Evolutionary conservation across 1,140 invertebrate genomes (phyloP), one percentile per base, ranked within the genome.

Genomic region (Pseudomyrmex gracilis): DNA sequence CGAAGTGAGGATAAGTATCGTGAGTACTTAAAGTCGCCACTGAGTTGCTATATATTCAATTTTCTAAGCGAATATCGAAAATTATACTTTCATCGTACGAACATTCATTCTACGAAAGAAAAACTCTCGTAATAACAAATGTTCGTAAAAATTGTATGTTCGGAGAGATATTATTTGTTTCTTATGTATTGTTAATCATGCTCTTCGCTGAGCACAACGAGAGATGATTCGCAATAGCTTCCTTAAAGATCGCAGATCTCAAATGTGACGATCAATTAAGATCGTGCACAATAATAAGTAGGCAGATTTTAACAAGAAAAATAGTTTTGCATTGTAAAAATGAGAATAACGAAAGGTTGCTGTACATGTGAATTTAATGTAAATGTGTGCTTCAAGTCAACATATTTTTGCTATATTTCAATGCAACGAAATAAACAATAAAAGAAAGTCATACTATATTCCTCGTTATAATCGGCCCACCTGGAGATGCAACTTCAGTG

Each of bases 401-500:
- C 9, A 1, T 34, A 34, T 34, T 13, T 15, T 34, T 4, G 47
- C 49, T 43, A 24, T 15, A 49, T 24, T 70, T 58, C 24, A 1
- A 71, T 45, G 34, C 34, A 34, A 34, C 7, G 5, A 80, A 71
- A 70, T 80, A 80, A 58, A 47, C 15, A 24, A 34, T 10, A 17
- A 17, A 24, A 45, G 53, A 1, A 82, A 63, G 61, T 74, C 24
- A n/a, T n/a, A n/a, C n/a, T n/a, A n/a, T 17, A 61, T 57, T 61
- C 61, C 53, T 74, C 58, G 49, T 7, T 80, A 34, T 34, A 71
- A 80, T 80, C 55, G 76, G 64, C 57, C 66, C 76, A 80, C 66
- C 53, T 60, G 76, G 53, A 80, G 15, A 57, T 12, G 43, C 51
- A 34, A 22, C 55, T 83, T 73, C 63, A 67, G 34, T 73, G 83